Base-by-base conservation (phyloP, 1,140 invertebrate species). In the Melanaphis sacchari region DNA sequence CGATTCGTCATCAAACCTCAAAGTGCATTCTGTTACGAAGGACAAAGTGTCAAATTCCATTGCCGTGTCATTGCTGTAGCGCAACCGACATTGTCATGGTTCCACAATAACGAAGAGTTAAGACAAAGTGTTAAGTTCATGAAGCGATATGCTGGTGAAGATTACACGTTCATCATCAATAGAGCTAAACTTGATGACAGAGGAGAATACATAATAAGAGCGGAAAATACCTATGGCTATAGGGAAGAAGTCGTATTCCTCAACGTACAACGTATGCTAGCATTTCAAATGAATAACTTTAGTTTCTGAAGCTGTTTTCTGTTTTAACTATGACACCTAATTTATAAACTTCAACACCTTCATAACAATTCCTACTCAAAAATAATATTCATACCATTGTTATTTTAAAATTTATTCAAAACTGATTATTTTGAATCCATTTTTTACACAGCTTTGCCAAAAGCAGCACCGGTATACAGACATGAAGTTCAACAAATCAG, bases 51-150 rank as follows among this genome's bases (percentile, higher is more conserved):
- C 66, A 99, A 99, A 95, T 99, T 99, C 96, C 98, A 98, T 94
- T 99, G 99, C 95, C 97, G 98, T 94, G 98, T 99, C 94, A 98
- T 99, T 94, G 99, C 99, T 18, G 97, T 98, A 93, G 98, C 99
- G 40, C 97, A 98, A 40, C 98, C 99, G 7, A 99, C 98, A 22
- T 96, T 99, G 59, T 98, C 98, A 40, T 99, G 99, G 99, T 98
- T 97, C 94, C 97, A 98, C 94, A 99, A 99, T 95, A 98, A 98
- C 95, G 96, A 97, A 94, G 99, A 99, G 94, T 96, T 99, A n/a
- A 96, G 97, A 92, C 99, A 99, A 95, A 99, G 98, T 94, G 98
- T 99, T 43, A 99, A 99, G 95, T 99, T 99, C 95, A 99, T 99
- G 99, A 99, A 99, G 96, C 97, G 99, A 94, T 99, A 99, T 95